Evolutionary conservation across 2,113 vertebrate genomes (phyloP).

Genomic region (Plestiodon gilberti): DNA sequence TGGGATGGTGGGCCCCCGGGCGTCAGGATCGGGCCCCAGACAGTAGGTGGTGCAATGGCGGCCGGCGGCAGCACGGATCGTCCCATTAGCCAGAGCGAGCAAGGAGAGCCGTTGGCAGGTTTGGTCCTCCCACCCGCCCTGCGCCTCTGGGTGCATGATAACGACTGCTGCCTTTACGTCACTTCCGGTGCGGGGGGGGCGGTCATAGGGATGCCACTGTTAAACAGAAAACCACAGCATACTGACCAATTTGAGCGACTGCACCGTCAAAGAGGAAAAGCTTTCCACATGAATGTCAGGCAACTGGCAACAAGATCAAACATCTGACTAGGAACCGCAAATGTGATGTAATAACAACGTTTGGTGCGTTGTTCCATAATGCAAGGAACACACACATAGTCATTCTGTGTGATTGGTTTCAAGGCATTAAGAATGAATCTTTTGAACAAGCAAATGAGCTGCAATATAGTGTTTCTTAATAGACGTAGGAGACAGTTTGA

Average conservation of each 20-base stretch:
- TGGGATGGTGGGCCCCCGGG: no score
- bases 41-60: no score
- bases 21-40: no score
- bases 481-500: conserved; percentile 33
- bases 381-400: conserved; percentile 5
- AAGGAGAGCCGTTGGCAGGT: no score
- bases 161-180: no score
- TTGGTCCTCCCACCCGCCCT: no score
- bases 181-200: no score
- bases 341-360: conserved; percentile 34
- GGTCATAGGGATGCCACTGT: no score
- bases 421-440: conserved; percentile 55
- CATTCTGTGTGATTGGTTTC: conserved; percentile 53
- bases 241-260: conserved; percentile 53
- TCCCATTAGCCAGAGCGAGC: no score
- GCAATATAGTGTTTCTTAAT: conserved; percentile 41
- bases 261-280: conserved; percentile 46
- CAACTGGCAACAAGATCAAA: conserved; percentile 58
- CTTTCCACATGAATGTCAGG: conserved; percentile 42
- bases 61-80: no score
- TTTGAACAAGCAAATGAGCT: conserved; percentile 35
- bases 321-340: conserved; percentile 59
- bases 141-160: no score
- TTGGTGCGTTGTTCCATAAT: conserved; percentile 52
- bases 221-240: conserved; percentile 43